Percentiles rank a stretch among this genome's conserved stretches.
Conservation (phyloP, 2,797 vertebrate genomes). For the Denticeps clupeoides region DNA sequence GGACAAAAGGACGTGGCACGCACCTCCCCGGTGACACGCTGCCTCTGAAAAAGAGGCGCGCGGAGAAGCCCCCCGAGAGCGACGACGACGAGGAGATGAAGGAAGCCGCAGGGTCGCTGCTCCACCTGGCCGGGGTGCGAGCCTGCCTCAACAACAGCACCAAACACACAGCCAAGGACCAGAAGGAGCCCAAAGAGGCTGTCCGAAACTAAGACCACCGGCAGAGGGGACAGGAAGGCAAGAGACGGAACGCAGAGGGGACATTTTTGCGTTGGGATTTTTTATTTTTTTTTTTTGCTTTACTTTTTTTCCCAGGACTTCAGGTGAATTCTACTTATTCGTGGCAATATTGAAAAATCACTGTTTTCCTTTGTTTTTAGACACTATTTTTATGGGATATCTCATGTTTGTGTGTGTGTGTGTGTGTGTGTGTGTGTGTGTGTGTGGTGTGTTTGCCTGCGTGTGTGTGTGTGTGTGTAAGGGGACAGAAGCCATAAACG, state of each 20-base stretch:
- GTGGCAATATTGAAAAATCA: slow-evolving; percentile 97
- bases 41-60: slow-evolving; percentile 94
- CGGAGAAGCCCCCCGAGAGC: slow-evolving; percentile 79
- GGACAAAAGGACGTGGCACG: slow-evolving; percentile 68
- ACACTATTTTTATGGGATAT: slow-evolving; percentile 35
- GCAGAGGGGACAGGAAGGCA: slow-evolving; percentile 17
- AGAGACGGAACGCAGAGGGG: neutral
- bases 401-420: slow-evolving; percentile 52
- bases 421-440: slow-evolving; percentile 58
- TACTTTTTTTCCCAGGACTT: slow-evolving; percentile 89
- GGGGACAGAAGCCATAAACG: slow-evolving; percentile 98
- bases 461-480: slow-evolving; percentile 64
- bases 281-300: slow-evolving; percentile 18
- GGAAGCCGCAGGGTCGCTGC: slow-evolving; percentile 89
- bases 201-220: slow-evolving; percentile 76
- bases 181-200: slow-evolving; percentile 88
- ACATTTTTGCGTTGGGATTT: neutral
- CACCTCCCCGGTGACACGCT: slow-evolving; percentile 81
- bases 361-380: slow-evolving; percentile 58
- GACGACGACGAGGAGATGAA: slow-evolving; percentile 98
- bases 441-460: slow-evolving; percentile 49
- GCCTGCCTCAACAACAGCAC: slow-evolving; percentile 97
- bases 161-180: slow-evolving; percentile 91
- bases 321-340: slow-evolving; percentile 99
- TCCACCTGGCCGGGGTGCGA: slow-evolving; percentile 87